Evolutionary conservation across 2,888 invertebrate genomes (phyloP).

Genomic region (Cephus pygmeus): DNA sequence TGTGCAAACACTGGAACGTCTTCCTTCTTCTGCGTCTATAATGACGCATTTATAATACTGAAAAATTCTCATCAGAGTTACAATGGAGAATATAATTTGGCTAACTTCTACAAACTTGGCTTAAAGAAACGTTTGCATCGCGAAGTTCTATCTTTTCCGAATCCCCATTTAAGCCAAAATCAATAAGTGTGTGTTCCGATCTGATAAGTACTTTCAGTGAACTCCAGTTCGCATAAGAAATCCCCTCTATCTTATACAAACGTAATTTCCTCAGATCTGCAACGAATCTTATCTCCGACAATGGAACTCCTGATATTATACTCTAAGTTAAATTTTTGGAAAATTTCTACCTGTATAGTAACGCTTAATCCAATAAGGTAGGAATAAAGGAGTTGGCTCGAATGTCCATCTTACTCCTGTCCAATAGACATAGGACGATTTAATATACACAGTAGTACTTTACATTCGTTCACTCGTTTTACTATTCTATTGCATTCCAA

Average conservation of each 20-base stretch:
- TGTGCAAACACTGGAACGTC: background rate
- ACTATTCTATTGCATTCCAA: background rate
- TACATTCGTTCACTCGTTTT: background rate
- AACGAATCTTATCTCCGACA: background rate
- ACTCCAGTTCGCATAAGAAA: conserved; percentile 7
- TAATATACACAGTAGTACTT: background rate
- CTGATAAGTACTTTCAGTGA: conserved; percentile 28
- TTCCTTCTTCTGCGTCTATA: background rate
- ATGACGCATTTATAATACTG: background rate
- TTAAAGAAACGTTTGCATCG: background rate
- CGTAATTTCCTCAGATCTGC: background rate
- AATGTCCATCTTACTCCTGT: background rate
- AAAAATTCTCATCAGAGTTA: background rate
- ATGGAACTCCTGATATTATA: background rate
- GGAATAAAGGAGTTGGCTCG: background rate
- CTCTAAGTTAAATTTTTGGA: background rate
- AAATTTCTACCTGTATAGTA: background rate
- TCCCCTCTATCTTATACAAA: background rate
- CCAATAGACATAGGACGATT: background rate
- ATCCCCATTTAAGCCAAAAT: conserved; percentile 13
- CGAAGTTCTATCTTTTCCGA: background rate
- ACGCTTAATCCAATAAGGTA: background rate
- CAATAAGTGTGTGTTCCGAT: conserved; percentile 30
- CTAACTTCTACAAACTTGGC: background rate
- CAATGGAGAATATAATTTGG: background rate